phyloP scores from a whole-genome alignment of 2,888 invertebrate genomes.

The Malacosoma neustria region DNA sequence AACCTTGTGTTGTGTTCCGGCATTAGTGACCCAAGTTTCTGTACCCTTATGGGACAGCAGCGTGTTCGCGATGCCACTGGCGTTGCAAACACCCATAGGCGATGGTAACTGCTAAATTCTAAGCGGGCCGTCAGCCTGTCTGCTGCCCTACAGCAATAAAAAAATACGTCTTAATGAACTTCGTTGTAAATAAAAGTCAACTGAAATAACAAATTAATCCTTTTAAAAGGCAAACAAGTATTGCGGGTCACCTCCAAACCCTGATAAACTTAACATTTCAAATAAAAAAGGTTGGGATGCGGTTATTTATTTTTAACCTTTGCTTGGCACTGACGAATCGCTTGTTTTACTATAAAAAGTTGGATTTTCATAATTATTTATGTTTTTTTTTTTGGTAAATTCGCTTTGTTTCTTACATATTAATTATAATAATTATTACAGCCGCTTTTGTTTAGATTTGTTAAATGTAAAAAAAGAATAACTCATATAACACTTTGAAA shows the following conservation, averaged over 20 bases:
- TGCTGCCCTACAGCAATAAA: neutral
- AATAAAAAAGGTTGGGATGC: neutral
- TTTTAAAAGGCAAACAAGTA: neutral
- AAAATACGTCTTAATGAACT: too few relatives aligned
- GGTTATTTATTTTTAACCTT: neutral
- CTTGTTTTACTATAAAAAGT: neutral
- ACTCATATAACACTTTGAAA: too few relatives aligned
- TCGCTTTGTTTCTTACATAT: neutral
- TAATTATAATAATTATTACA: neutral
- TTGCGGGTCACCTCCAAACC: neutral
- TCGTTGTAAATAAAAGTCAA: too few relatives aligned
- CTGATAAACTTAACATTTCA: neutral
- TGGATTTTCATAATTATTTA: neutral
- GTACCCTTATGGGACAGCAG: too few relatives aligned
- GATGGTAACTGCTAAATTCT: neutral
- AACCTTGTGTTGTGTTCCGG: too few relatives aligned
- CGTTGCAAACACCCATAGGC: too few relatives aligned
- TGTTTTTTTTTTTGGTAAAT: neutral
- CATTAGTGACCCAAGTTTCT: too few relatives aligned
- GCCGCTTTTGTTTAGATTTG: neutral
- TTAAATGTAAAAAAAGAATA: neutral
- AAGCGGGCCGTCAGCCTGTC: neutral
- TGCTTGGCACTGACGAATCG: neutral
- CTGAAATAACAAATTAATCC: neutral
- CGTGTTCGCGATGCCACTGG: too few relatives aligned